Evolutionary conservation across 2,888 invertebrate genomes (phyloP).

Genomic region (Hydrotaea diabolus): DNA sequence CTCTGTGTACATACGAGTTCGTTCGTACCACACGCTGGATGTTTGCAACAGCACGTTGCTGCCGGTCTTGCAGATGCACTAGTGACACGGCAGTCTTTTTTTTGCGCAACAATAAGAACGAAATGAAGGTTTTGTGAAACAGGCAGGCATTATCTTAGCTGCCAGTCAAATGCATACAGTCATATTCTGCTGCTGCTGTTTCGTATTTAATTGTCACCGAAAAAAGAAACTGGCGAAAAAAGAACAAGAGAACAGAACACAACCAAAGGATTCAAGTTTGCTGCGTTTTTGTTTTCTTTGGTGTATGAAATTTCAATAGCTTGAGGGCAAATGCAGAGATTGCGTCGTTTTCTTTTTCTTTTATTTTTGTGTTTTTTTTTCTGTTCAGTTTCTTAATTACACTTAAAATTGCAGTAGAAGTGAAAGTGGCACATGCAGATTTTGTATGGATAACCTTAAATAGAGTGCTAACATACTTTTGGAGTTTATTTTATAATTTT

Average conservation of each 20-base stretch:
- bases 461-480: too few species aligned
- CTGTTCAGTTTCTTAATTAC: conserved; percentile 17
- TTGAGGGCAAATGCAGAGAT: conserved; percentile 4
- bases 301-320: conserved; percentile 20
- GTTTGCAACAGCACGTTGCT: not conserved
- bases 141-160: conserved; percentile 38
- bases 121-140: conserved; percentile 19
- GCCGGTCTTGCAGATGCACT: not conserved
- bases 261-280: not conserved
- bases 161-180: conserved; percentile 52
- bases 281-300: not conserved
- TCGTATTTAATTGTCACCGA: conserved; percentile 44
- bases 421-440: conserved; percentile 1
- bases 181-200: conserved; percentile 27
- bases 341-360: not conserved
- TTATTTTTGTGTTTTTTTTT: not conserved
- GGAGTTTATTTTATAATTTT: too few species aligned
- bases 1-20: not conserved
- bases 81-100: not conserved
- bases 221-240: conserved; percentile 21
- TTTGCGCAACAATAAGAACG: not conserved
- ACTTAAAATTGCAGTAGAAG: conserved; percentile 11
- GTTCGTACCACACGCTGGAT: not conserved
- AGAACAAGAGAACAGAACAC: conserved; percentile 34
- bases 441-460: too few species aligned